Percentiles rank a stretch among this genome's conserved stretches.
These are phyloP conservation scores for Sceloporus undulatus DNA, from an alignment of 2,113 vertebrate species.

Conservation along the genomic window DNA sequence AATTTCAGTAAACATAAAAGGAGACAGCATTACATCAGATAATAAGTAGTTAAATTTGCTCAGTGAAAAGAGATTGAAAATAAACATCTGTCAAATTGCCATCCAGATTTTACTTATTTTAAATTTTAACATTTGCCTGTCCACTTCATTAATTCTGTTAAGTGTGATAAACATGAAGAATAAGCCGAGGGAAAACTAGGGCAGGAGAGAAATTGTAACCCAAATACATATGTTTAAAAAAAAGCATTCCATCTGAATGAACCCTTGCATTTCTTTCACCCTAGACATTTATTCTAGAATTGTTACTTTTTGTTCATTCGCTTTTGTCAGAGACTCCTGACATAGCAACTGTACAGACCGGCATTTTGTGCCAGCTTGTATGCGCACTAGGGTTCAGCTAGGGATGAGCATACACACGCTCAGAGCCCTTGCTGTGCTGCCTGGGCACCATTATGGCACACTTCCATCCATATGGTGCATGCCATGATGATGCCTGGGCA, in stretches of 20 bases:
- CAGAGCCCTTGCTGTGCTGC: too few relatives aligned
- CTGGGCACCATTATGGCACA: too few relatives aligned
- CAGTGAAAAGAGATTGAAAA: neutral
- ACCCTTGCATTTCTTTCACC: neutral
- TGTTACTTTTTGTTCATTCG: neutral
- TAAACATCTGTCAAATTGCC: slow-evolving; percentile 7
- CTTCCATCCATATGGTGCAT: too few relatives aligned
- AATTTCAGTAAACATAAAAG: slow-evolving; percentile 11
- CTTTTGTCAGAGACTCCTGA: neutral
- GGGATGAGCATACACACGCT: too few relatives aligned
- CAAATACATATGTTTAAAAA: neutral
- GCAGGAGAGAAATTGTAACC: neutral
- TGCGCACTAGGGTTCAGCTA: too few relatives aligned
- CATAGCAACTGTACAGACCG: too few relatives aligned
- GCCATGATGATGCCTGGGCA: too few relatives aligned
- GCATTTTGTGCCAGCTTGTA: too few relatives aligned
- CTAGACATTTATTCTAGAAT: neutral
- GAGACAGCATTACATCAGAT: neutral
- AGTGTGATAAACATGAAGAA: slow-evolving; percentile 1
- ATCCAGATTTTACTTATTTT: slow-evolving; percentile 1
- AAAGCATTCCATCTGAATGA: neutral
- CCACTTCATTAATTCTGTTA: neutral
- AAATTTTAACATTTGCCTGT: neutral
- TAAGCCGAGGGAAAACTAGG: slow-evolving; percentile 1
- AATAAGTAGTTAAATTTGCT: neutral